These are phyloP conservation scores for Chitala chitala DNA, from an alignment of 2,113 vertebrate genomes.

Conservation along the genomic window DNA sequence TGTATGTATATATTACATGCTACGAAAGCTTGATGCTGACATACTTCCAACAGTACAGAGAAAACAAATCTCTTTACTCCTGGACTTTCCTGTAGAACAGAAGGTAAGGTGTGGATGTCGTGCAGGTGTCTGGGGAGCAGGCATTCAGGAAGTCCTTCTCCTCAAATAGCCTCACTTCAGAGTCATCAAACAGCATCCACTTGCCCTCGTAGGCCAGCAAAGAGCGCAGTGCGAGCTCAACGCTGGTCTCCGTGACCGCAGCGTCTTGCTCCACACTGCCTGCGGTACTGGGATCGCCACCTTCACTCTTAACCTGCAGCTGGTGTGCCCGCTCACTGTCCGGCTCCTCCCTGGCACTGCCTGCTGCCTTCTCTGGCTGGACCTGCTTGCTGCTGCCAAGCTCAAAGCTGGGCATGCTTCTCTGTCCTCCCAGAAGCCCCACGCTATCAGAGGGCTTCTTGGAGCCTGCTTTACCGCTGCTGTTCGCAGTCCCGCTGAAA, in stretches of 20 bases:
- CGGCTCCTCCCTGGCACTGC: slow-evolving; percentile 46
- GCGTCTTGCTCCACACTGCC: neutral
- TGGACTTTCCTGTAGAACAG: slow-evolving; percentile 83
- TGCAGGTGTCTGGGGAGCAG: slow-evolving; percentile 78
- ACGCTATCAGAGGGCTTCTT: slow-evolving; percentile 81
- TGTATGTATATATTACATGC: neutral
- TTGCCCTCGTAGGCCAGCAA: slow-evolving; percentile 86
- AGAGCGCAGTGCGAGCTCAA: slow-evolving; percentile 48
- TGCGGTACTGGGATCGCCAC: slow-evolving; percentile 9
- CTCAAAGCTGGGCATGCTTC: slow-evolving; percentile 75
- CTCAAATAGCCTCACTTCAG: slow-evolving; percentile 86
- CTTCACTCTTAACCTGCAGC: slow-evolving; percentile 39
- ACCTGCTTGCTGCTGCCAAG: slow-evolving; percentile 60
- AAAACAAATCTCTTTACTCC: neutral
- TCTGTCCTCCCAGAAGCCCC: slow-evolving; percentile 88
- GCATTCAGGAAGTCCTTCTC: slow-evolving; percentile 87
- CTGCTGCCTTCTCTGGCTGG: slow-evolving; percentile 62
- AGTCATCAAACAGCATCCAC: slow-evolving; percentile 95
- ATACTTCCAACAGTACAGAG: neutral
- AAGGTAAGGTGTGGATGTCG: slow-evolving; percentile 90
- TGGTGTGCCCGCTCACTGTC: slow-evolving; percentile 39
- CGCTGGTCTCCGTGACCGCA: slow-evolving; percentile 19
- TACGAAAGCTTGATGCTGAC: neutral
- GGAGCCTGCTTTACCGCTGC: slow-evolving; percentile 59
- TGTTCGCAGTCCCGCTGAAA: slow-evolving; percentile 44